These are phyloP conservation scores for Lynx canadensis DNA, from an alignment of 2,113 vertebrate genomes.

Conservation along the genomic window DNA sequence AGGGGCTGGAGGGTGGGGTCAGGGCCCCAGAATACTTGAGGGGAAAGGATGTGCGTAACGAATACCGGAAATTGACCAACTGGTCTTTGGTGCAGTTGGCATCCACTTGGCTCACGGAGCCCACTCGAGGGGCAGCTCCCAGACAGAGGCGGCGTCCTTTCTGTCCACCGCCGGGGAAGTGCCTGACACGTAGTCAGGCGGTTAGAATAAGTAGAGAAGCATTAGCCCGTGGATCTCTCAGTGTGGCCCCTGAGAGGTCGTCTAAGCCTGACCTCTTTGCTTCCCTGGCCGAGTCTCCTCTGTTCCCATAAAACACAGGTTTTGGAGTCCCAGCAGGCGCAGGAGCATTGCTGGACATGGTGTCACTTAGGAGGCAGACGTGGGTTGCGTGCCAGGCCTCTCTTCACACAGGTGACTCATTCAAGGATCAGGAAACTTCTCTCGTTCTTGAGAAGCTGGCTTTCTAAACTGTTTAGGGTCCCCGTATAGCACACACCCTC, in stretches of 20 bases:
- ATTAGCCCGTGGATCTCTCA: accelerated
- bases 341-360: accelerated
- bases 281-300: neutral
- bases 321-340: accelerated
- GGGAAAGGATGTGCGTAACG: neutral
- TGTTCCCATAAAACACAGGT: neutral
- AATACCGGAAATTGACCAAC: accelerated
- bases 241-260: accelerated
- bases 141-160: neutral
- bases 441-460: neutral
- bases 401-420: neutral
- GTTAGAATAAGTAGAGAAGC: neutral
- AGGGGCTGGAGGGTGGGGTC: neutral
- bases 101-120: accelerated
- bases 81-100: neutral
- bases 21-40: neutral
- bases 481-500: neutral
- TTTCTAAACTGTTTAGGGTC: neutral
- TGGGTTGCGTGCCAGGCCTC: neutral
- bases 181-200: neutral
- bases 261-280: neutral
- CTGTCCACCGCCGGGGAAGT: no score
- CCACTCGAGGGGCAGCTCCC: accelerated
- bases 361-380: accelerated
- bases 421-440: neutral